Conservation (phyloP, 30 jellyfish, hydroid and myxozoan species). For the Aurelia aurita complex sp. Pacific region DNA sequence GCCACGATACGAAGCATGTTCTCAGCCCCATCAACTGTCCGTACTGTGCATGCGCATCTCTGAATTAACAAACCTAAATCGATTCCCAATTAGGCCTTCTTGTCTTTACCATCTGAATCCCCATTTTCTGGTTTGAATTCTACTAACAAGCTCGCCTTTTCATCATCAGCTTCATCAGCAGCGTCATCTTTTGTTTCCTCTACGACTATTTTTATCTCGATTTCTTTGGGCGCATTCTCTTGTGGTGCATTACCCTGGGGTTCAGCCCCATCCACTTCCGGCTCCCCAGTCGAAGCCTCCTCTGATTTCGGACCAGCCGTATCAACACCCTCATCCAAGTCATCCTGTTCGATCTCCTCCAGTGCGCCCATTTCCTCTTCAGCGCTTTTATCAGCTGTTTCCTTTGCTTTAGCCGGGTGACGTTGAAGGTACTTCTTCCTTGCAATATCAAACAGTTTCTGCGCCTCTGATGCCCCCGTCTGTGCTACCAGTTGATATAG, state of each 20-base stretch:
- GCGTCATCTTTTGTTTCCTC: background rate
- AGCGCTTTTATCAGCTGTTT: constrained; percentile 3
- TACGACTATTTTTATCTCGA: background rate
- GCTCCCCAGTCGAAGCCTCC: too few species aligned
- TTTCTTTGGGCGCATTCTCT: background rate
- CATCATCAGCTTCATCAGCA: constrained; percentile 21
- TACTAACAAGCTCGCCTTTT: constrained; percentile 36
- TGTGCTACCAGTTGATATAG: constrained; percentile 86
- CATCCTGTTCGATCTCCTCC: constrained; percentile 56
- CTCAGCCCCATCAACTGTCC: too few species aligned
- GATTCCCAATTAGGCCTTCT: constrained; percentile 1
- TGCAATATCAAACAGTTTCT: constrained; percentile 86
- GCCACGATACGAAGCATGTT: too few species aligned
- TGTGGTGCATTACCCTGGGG: background rate
- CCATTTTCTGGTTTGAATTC: constrained; percentile 41
- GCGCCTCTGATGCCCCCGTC: constrained; percentile 95
- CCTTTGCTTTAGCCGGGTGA: constrained; percentile 40
- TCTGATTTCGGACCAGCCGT: too few species aligned
- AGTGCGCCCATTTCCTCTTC: constrained; percentile 79
- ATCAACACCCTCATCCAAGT: constrained; percentile 43
- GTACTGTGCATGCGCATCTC: background rate
- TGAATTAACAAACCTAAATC: background rate
- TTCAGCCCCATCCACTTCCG: too few species aligned
- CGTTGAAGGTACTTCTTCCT: constrained; percentile 69
- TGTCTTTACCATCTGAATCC: constrained; percentile 12